Conservation (phyloP, 2,113 vertebrate species). For the Pogona vitticeps region DNA sequence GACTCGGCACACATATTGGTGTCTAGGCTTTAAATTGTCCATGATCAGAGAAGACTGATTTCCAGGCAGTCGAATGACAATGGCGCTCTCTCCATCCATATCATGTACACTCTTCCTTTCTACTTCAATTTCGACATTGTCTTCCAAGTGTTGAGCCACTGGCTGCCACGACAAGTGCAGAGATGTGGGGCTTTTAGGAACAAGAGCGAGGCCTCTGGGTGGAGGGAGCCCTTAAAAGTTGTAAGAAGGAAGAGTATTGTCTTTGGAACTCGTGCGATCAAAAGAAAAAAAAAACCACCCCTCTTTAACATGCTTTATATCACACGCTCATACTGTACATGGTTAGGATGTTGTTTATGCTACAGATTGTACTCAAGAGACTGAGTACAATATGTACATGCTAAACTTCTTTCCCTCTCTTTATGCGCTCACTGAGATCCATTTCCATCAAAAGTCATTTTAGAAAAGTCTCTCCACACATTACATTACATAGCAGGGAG, state of each 20-base stretch:
- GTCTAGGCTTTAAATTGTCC: constrained; percentile 76
- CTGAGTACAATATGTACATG: neutral
- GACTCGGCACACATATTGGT: constrained; percentile 82
- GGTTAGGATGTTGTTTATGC: neutral
- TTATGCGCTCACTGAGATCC: neutral
- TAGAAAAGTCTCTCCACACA: neutral
- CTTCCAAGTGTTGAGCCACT: constrained; percentile 71
- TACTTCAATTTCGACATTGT: constrained; percentile 80
- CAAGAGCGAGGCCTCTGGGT: constrained; percentile 79
- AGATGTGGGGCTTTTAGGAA: constrained; percentile 79
- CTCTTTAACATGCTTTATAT: neutral
- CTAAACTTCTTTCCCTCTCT: neutral
- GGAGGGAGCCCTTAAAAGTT: constrained; percentile 80
- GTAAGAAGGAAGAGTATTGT: constrained; percentile 46
- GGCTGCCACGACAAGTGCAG: constrained; percentile 84
- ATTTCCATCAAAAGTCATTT: neutral
- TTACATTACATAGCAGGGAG: neutral
- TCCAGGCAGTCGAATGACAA: constrained; percentile 69
- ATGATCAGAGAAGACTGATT: constrained; percentile 78
- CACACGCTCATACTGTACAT: neutral
- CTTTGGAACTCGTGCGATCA: neutral
- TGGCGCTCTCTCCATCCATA: constrained; percentile 53
- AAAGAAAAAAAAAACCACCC: too few species aligned
- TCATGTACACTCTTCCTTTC: constrained; percentile 73
- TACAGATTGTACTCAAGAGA: neutral